Conservation (phyloP, 2,797 vertebrate genomes). For the Sebastes iracundus region DNA sequence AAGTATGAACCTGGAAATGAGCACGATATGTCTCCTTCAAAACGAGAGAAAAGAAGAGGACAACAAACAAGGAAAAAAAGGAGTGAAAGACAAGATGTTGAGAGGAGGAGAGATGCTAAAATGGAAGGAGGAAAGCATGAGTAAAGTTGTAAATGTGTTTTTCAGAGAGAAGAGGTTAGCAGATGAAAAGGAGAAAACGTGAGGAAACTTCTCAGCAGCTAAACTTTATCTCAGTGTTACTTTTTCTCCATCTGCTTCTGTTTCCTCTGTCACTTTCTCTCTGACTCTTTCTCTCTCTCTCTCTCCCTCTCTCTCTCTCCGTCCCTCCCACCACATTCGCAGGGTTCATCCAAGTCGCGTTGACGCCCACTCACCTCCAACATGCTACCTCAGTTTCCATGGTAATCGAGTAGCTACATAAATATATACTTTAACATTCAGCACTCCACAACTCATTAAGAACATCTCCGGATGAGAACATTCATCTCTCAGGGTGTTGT, state of each 20-base stretch:
- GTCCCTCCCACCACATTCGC: constrained; percentile 73
- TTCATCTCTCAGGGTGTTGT: constrained; percentile 33
- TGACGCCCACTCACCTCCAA: constrained; percentile 77
- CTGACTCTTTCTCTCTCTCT: neutral
- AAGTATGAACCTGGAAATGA: neutral
- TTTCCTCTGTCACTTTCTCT: constrained; percentile 49
- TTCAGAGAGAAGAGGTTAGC: neutral
- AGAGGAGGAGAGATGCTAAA: neutral
- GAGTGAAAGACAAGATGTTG: neutral
- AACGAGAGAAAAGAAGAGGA: neutral
- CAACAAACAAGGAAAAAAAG: neutral
- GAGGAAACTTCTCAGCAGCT: constrained; percentile 41
- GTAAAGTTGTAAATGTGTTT: neutral
- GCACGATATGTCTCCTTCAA: neutral
- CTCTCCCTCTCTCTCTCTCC: constrained; percentile 40
- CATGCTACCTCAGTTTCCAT: constrained; percentile 80
- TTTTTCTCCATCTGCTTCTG: constrained; percentile 65
- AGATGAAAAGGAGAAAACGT: neutral
- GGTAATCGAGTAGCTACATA: constrained; percentile 75
- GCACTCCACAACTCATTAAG: constrained; percentile 71
- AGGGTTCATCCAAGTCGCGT: constrained; percentile 77
- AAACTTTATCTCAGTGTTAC: constrained; percentile 33
- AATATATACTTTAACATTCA: constrained; percentile 73
- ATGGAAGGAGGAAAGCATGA: neutral
- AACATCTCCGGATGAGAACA: constrained; percentile 53